Evolutionary conservation across 1,140 invertebrate species (phyloP).

Genomic region (Dendroctonus ponderosae): DNA sequence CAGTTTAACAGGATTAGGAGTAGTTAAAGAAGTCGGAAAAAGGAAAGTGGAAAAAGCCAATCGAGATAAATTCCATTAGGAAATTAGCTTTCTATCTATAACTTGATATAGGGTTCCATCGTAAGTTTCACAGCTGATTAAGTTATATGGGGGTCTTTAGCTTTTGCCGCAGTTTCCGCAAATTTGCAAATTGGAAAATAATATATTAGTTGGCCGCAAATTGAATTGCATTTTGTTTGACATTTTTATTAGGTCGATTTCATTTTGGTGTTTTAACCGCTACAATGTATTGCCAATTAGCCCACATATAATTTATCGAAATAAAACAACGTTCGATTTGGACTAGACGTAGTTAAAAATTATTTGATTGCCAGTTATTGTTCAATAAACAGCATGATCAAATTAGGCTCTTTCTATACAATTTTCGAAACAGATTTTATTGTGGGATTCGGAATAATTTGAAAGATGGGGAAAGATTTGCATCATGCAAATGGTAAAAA

Average conservation of each 20-base stretch:
- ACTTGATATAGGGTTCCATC: conserved; percentile 9
- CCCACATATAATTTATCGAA: too few species aligned
- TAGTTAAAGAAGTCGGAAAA: conserved; percentile 20
- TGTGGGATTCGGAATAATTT: too few species aligned
- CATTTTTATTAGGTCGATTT: conserved; percentile 2
- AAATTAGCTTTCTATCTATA: conserved; percentile 27
- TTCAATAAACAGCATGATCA: too few species aligned
- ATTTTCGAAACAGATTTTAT: too few species aligned
- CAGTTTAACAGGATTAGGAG: background rate
- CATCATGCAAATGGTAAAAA: too few species aligned
- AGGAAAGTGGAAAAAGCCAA: conserved; percentile 16
- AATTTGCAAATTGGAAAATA: conserved; percentile 12
- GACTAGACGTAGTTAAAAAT: too few species aligned
- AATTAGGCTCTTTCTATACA: too few species aligned
- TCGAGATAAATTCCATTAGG: conserved; percentile 23
- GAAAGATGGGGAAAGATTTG: too few species aligned
- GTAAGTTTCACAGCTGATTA: conserved; percentile 15
- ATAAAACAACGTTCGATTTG: too few species aligned
- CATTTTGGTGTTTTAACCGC: too few species aligned
- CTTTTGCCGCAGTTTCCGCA: conserved; percentile 11
- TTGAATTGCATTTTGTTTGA: conserved; percentile 6
- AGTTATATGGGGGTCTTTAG: conserved; percentile 8
- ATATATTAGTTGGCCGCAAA: conserved; percentile 11
- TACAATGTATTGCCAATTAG: too few species aligned
- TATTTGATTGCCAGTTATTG: too few species aligned